Evolutionary conservation across 2,113 vertebrate species (phyloP).

Genomic region (Macrotus californicus): DNA sequence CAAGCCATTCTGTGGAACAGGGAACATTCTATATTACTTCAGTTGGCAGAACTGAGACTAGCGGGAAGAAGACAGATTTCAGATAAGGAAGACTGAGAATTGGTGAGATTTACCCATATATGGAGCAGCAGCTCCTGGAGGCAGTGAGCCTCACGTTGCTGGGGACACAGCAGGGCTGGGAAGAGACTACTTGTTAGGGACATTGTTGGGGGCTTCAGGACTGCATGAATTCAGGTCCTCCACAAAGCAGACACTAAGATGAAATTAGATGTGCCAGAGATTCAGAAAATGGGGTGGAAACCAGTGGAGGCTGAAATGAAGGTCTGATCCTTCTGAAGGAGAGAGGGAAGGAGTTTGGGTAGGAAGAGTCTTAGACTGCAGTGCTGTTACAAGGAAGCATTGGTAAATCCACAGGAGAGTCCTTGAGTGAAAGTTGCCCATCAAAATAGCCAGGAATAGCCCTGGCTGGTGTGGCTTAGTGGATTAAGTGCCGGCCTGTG

Average conservation of each 20-base stretch:
- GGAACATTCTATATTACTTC: background rate
- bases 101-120: background rate
- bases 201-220: background rate
- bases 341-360: background rate
- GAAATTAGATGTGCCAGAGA: background rate
- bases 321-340: background rate
- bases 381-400: background rate
- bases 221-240: background rate
- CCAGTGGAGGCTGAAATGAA: background rate
- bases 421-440: background rate
- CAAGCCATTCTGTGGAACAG: conserved; percentile 3
- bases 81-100: background rate
- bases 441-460: background rate
- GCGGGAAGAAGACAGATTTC: conserved; percentile 6
- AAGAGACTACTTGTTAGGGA: background rate
- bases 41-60: background rate
- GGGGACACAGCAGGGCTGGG: background rate
- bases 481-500: too few species aligned
- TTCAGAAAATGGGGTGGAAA: background rate
- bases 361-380: background rate
- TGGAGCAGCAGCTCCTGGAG: too few species aligned
- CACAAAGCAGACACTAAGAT: background rate
- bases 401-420: background rate
- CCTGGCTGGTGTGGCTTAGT: too few species aligned
- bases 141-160: background rate